Evolutionary conservation across 2,797 vertebrate genomes (phyloP), one percentile per base, ranked within the genome.

Genomic region (Melanotaenia nigrans): DNA sequence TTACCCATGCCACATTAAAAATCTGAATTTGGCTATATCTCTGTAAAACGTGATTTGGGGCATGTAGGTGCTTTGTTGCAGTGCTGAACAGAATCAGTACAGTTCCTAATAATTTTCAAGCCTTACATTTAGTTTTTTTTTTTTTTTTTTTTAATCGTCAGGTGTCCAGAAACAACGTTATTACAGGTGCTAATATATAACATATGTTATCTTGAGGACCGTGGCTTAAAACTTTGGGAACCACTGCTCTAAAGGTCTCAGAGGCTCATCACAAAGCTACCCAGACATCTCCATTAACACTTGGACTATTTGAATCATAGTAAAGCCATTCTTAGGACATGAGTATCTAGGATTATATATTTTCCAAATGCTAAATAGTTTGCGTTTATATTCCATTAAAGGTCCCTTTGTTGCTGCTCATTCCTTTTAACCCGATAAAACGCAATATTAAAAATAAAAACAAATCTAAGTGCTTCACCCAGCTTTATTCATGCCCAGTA

Each of bases 401-500:
- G 35, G 60, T 49, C 49, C 63, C 30, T 78, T 85, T 70, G 68
- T 81, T 62, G 65, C 66, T 49, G 40, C 56, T 60, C 9, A 22
- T 64, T 88, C 64, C 57, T 61, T 75, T 78, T 69, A 35, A 74
- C 69, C 22, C 28, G 68, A 40, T 75, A 63, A 72, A 47, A 28
- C 7, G 22, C 20, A 47, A n/a, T 18, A 74, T 73, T 78, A 60
- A 51, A 69, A 71, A 49, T n/a, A 74, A 73, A 78, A 61, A 77
- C 55, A 65, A 67, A 51, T 54, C 25, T 2, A 65, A 69, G 51
- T 59, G 47, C 53, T 61, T 32, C 38, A 25, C 45, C 7, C 5
- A 1, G 8, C 62, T 87, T 86, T 85, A 75, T 82, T 80, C 54
- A 51, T 64, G 16, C 65, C 73, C 53, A n/a, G 67, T 83, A 78